Evolutionary conservation across 2,888 invertebrate genomes (phyloP), one percentile per base, ranked within the genome.

Genomic region (Lasiommata megera): DNA sequence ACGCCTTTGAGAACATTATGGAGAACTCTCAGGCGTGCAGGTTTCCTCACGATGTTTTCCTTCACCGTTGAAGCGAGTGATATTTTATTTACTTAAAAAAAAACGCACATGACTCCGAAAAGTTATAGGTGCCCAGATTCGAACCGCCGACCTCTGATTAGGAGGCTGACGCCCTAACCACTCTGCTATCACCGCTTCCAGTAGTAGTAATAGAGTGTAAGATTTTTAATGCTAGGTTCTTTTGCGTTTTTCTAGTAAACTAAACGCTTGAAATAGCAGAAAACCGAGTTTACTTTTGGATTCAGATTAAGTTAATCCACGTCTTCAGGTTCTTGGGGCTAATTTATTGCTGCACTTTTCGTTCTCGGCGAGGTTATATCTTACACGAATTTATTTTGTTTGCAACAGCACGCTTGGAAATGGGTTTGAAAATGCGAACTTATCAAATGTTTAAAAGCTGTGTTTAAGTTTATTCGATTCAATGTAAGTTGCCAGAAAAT

Each of bases 281-380:
- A 60, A 58, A 54, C 43, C 52, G 38, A 34, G 17, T 70, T 67
- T 62, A 68, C 69, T 70, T 67, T 67, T 67, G 65, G 65, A 67
- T 67, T 68, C 67, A 69, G 71, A 65, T 71, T 71, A 69, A 65
- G 65, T 67, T 73, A 72, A 72, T 73, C 72, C 71, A 68, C 70
- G 71, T 73, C 70, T 68, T 70, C 62, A 67, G 68, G 70, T 68
- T 72, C 69, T 68, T 67, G 67, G 18, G 52, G 61, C 66, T 70
- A 78, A 79, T 77, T 76, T 79, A 78, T 79, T 51, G 69, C 63
- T 50, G 65, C 62, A 61, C 60, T 60, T 62, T 64, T 54, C 61
- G 56, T 61, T 64, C 64, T 60, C 54, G 56, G 41, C 61, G 63
- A 60, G 52, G 56, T 56, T 63, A 62, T 64, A 58, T 61, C 54